These are phyloP conservation scores for Monopterus albus DNA, from an alignment of 2,113 vertebrate genomes.

Conservation along the genomic window DNA sequence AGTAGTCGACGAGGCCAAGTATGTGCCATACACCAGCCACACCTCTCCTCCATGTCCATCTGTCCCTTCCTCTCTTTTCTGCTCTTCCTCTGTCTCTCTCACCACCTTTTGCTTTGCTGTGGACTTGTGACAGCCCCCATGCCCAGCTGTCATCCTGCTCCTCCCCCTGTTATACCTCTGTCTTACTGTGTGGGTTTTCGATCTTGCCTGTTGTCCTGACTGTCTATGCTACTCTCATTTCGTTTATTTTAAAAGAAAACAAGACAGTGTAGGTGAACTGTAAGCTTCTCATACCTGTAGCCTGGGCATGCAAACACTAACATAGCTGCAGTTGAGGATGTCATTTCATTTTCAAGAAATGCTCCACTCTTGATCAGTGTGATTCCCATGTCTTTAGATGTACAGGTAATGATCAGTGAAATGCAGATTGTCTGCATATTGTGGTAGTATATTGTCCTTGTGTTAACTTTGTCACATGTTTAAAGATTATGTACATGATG, in stretches of 20 bases:
- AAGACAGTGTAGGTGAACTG: not conserved
- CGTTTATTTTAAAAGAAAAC: not conserved
- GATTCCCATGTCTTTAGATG: not conserved
- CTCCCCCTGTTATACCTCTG: constrained; percentile 17
- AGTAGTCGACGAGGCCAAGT: constrained; percentile 98
- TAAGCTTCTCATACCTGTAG: not conserved
- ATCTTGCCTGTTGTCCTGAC: constrained; percentile 20
- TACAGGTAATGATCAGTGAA: not conserved
- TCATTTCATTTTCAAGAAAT: not conserved
- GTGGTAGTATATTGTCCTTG: constrained; percentile 3
- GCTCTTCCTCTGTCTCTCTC: constrained; percentile 25
- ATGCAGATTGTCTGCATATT: not conserved
- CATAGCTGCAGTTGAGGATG: not conserved
- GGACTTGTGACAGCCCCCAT: constrained; percentile 37
- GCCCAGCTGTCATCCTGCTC: constrained; percentile 47
- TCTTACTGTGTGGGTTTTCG: constrained; percentile 46
- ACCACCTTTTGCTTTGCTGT: constrained; percentile 30
- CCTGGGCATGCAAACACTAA: not conserved
- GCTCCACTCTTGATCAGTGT: not conserved
- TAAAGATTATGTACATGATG: not conserved
- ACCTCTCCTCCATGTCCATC: constrained; percentile 43
- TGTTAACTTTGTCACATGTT: not conserved
- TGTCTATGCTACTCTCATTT: constrained; percentile 11
- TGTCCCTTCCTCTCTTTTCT: constrained; percentile 42
- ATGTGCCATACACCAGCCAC: constrained; percentile 77